phyloP scores from a whole-genome alignment of 2,797 vertebrate species.

The Manis crassicaudata region DNA sequence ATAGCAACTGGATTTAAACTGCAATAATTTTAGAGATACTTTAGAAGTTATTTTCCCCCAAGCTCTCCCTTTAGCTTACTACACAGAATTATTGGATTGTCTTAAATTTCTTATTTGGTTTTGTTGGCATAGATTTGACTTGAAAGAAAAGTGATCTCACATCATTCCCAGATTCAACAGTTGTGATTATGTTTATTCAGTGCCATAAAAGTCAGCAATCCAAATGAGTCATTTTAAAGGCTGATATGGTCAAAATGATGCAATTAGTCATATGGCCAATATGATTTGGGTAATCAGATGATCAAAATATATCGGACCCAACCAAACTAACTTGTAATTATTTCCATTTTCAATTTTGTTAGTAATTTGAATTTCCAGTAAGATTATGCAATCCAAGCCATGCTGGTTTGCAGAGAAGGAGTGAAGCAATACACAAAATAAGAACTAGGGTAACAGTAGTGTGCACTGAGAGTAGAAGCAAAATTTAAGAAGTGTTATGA shows the following conservation, averaged over 20 bases:
- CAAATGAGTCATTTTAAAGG: conserved; percentile 40
- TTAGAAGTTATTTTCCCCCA: not conserved
- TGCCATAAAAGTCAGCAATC: not conserved
- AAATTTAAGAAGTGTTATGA: not conserved
- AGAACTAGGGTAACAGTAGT: not conserved
- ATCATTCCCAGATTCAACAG: not conserved
- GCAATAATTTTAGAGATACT: not conserved
- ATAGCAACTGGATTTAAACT: not conserved
- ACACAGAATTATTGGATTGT: not conserved
- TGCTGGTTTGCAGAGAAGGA: not conserved
- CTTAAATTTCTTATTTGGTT: not conserved
- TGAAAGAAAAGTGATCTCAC: conserved; percentile 15
- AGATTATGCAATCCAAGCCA: not conserved
- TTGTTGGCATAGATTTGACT: conserved; percentile 18
- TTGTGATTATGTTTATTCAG: conserved; percentile 15
- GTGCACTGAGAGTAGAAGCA: not conserved
- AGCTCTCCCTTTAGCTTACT: not conserved
- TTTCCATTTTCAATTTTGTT: conserved; percentile 26
- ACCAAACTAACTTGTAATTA: conserved; percentile 35
- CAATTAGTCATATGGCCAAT: conserved; percentile 7
- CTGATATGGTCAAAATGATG: conserved; percentile 25
- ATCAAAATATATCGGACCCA: conserved; percentile 39
- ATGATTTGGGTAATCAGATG: conserved; percentile 43
- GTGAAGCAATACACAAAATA: not conserved
- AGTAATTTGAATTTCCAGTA: conserved; percentile 30